Conservation (phyloP, 2,888 invertebrate genomes). For the Sesia bembeciformis region DNA sequence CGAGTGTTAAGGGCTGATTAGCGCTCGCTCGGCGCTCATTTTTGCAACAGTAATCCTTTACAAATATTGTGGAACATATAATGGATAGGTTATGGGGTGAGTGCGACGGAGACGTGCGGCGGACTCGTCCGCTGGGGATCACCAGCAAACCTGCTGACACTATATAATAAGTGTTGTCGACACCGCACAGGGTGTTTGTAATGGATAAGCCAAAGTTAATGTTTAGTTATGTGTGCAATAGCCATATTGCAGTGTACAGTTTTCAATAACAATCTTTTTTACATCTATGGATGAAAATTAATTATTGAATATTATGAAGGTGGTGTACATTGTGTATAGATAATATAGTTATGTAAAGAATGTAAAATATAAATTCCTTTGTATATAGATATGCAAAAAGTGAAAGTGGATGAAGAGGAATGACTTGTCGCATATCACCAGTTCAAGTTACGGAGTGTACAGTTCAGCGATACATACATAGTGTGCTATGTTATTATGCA, state of each 20-base stretch:
- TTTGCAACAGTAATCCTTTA: too few relatives aligned
- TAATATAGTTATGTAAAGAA: slow-evolving; percentile 46
- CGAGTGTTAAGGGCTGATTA: too few relatives aligned
- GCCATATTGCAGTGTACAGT: slow-evolving; percentile 68
- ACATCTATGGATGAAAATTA: slow-evolving; percentile 39
- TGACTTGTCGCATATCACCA: slow-evolving; percentile 36
- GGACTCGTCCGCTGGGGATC: too few relatives aligned
- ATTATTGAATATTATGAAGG: slow-evolving; percentile 32
- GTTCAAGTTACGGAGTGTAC: not conserved
- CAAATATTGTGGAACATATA: too few relatives aligned
- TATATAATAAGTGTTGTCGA: not conserved
- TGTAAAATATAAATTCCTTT: slow-evolving; percentile 48
- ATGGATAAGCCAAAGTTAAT: slow-evolving; percentile 72
- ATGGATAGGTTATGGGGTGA: too few relatives aligned
- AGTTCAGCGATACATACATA: too few relatives aligned
- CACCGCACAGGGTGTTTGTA: slow-evolving; percentile 42
- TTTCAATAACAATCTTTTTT: slow-evolving; percentile 41
- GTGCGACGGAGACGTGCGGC: too few relatives aligned
- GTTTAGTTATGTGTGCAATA: slow-evolving; percentile 70
- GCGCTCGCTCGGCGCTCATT: too few relatives aligned
- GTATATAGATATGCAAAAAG: slow-evolving; percentile 34
- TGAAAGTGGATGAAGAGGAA: slow-evolving; percentile 26
- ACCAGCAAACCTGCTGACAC: too few relatives aligned
- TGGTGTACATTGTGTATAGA: slow-evolving; percentile 69
- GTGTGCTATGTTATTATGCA: too few relatives aligned